Percentiles rank a stretch among this genome's conserved stretches.
Conservation (phyloP, 2,888 invertebrate genomes). For the Epirrita christyi region DNA sequence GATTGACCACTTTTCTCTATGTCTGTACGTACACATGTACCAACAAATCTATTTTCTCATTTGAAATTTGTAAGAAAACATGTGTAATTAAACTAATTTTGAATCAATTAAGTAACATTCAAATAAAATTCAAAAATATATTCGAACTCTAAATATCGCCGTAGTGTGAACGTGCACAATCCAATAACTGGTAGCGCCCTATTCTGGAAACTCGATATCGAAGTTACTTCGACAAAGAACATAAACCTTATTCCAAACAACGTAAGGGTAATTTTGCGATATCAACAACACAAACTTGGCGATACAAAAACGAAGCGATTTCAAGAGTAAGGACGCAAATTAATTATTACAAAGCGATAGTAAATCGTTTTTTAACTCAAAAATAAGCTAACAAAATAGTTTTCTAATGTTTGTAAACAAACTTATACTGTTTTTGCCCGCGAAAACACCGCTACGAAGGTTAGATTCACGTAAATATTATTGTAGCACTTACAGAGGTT, state of each 20-base stretch:
- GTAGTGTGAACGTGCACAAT: slow-evolving; percentile 46
- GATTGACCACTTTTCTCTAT: background rate
- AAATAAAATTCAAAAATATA: background rate
- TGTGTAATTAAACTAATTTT: background rate
- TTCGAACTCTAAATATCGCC: slow-evolving; percentile 7
- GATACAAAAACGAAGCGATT: slow-evolving; percentile 53
- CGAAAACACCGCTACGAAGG: slow-evolving; percentile 55
- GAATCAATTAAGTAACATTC: background rate
- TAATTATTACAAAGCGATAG: slow-evolving; percentile 56
- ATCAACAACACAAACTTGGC: slow-evolving; percentile 39
- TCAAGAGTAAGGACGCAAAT: slow-evolving; percentile 62
- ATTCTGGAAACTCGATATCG: slow-evolving; percentile 58
- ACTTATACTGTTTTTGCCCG: slow-evolving; percentile 50
- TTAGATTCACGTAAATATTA: slow-evolving; percentile 44
- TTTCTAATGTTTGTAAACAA: slow-evolving; percentile 45
- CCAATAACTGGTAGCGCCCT: slow-evolving; percentile 62
- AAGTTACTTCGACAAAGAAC: slow-evolving; percentile 39
- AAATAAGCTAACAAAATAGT: slow-evolving; percentile 24
- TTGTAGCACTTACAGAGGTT: slow-evolving; percentile 43
- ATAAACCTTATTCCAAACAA: slow-evolving; percentile 46
- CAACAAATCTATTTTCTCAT: background rate
- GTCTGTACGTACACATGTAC: slow-evolving; percentile 7
- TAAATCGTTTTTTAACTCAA: slow-evolving; percentile 41
- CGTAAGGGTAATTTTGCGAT: slow-evolving; percentile 56
- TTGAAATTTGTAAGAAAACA: background rate